phyloP scores from a whole-genome alignment of 2,113 vertebrate genomes.

The Colaptes auratus region DNA sequence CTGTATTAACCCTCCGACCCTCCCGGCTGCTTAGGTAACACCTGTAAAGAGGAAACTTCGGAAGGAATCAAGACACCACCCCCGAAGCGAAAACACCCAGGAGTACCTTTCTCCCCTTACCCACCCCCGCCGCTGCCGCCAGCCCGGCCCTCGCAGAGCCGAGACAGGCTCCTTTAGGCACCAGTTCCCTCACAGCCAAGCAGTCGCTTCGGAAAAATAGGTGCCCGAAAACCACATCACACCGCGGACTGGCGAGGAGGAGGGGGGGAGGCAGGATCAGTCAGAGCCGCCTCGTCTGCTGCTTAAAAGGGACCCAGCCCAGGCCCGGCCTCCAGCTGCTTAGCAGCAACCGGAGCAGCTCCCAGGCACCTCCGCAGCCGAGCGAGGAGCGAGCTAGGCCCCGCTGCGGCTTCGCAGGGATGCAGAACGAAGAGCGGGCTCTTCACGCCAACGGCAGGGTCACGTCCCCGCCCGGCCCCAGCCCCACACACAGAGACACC shows the following conservation, averaged over 20 bases:
- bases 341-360: neutral
- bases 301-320: neutral
- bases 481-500: neutral
- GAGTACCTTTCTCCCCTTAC: neutral
- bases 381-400: conserved; percentile 22
- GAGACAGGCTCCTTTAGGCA: neutral
- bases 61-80: neutral
- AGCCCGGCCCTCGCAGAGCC: neutral
- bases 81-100: neutral
- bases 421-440: neutral
- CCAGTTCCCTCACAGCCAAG: neutral
- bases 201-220: neutral
- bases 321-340: conserved; percentile 34
- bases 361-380: neutral
- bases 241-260: neutral
- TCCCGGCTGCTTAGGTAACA: neutral
- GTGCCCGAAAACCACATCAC: neutral
- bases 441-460: neutral
- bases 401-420: neutral
- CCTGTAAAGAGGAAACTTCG: conserved; percentile 3
- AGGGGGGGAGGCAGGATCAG: neutral
- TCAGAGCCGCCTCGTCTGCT: neutral
- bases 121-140: neutral
- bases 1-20: neutral
- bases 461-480: conserved; percentile 6